Evolutionary conservation across 1,140 invertebrate species (phyloP).

Genomic region (Danaus melanippus): DNA sequence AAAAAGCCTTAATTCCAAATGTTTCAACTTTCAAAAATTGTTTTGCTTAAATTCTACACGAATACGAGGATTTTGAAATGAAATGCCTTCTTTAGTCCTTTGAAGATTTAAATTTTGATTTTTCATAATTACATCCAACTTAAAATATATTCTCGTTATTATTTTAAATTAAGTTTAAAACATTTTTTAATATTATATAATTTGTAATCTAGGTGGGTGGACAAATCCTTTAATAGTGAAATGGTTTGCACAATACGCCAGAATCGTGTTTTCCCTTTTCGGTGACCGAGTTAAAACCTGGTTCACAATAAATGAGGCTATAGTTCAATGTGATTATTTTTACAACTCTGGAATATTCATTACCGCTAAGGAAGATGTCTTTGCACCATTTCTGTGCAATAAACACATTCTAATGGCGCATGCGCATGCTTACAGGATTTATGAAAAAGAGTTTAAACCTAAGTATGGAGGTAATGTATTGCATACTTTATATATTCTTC

Average conservation of each 20-base stretch:
- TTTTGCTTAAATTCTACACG: too few relatives aligned
- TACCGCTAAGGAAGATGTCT: constrained; percentile 11
- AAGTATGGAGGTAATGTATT: constrained; percentile 10
- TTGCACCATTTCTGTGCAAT: constrained; percentile 19
- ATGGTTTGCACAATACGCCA: constrained; percentile 21
- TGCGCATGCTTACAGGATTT: constrained; percentile 18
- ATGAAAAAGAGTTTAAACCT: constrained; percentile 10
- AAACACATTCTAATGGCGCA: constrained; percentile 19
- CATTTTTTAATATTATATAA: background rate
- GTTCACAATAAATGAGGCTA: constrained; percentile 19
- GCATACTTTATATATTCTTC: background rate
- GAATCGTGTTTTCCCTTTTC: constrained; percentile 13
- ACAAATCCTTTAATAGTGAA: constrained; percentile 20
- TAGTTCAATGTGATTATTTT: constrained; percentile 14
- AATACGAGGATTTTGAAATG: background rate
- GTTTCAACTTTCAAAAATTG: too few relatives aligned
- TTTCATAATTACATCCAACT: background rate
- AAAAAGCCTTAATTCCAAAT: too few relatives aligned
- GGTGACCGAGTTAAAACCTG: constrained; percentile 18
- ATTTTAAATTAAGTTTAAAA: background rate
- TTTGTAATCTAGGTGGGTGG: constrained; percentile 15
- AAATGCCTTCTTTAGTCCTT: constrained; percentile 3
- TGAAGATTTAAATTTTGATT: background rate
- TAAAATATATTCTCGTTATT: background rate
- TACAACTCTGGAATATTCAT: constrained; percentile 12